A percentile compares a stretch with the other conserved stretches of the same genome.
phyloP scores from a whole-genome alignment of 2,113 vertebrate species.

The Ctenodactylus gundi region DNA sequence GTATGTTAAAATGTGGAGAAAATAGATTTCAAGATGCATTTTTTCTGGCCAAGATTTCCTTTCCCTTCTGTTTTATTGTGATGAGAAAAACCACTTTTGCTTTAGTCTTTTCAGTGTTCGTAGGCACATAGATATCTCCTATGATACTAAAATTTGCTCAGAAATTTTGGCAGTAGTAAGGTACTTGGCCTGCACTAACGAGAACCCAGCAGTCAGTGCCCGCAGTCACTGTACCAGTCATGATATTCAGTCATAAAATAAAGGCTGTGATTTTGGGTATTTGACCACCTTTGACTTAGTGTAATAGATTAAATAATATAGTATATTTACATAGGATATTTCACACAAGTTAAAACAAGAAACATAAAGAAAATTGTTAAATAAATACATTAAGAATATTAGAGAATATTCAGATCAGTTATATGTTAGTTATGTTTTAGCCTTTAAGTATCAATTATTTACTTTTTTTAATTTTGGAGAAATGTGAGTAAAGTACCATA shows the following conservation, averaged over 20 bases:
- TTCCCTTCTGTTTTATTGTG: background rate
- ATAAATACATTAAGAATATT: background rate
- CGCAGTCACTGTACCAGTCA: too few relatives aligned
- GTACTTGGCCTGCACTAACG: background rate
- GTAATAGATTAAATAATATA: background rate
- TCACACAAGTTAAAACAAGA: background rate
- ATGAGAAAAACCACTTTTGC: background rate
- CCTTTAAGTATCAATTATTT: too few relatives aligned
- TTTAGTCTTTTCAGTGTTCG: background rate
- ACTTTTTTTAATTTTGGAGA: too few relatives aligned
- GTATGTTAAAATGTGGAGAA: background rate
- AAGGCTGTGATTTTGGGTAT: accelerated
- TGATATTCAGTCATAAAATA: too few relatives aligned
- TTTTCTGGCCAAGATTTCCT: background rate
- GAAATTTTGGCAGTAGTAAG: background rate
- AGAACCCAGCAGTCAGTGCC: background rate
- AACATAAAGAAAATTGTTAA: background rate
- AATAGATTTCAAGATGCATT: background rate
- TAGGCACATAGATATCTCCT: background rate
- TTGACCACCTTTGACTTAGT: background rate
- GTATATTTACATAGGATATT: background rate
- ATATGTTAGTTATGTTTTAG: too few relatives aligned
- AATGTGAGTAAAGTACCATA: background rate
- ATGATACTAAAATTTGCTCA: background rate
- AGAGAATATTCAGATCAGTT: too few relatives aligned